phyloP scores from a whole-genome alignment of 2,888 invertebrate species.

The Leptopterna dolabrata region DNA sequence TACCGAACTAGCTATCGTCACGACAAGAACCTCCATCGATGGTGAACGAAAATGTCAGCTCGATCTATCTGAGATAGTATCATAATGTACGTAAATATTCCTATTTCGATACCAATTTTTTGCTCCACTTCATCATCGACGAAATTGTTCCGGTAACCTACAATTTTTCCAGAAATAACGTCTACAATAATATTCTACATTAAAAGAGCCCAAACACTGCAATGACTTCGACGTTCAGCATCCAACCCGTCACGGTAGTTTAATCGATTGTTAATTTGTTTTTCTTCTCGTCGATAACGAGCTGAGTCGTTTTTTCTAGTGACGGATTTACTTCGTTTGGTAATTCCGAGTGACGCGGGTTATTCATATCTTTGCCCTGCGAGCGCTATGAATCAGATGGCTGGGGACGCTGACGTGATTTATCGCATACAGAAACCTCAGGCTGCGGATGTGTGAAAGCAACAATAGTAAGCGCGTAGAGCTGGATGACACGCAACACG shows the following conservation, averaged over 20 bases:
- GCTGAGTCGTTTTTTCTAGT: background rate
- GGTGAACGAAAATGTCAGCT: too few relatives aligned
- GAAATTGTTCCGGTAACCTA: background rate
- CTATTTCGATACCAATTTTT: too few relatives aligned
- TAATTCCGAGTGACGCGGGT: background rate
- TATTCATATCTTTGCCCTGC: background rate
- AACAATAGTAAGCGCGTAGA: slow-evolving; percentile 1
- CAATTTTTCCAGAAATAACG: background rate
- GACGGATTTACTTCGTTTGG: background rate
- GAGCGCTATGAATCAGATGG: background rate
- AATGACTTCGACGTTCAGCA: background rate
- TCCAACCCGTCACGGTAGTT: background rate
- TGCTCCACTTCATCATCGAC: too few relatives aligned
- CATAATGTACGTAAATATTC: too few relatives aligned
- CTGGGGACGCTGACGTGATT: background rate
- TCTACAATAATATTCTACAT: background rate
- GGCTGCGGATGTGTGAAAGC: background rate
- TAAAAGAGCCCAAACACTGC: background rate
- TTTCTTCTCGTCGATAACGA: background rate
- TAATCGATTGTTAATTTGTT: background rate
- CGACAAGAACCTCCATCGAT: too few relatives aligned
- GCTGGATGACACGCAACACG: background rate
- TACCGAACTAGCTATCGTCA: too few relatives aligned
- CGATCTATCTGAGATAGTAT: too few relatives aligned
- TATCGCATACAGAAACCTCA: background rate